Evolutionary conservation across 2,888 invertebrate species (phyloP), one percentile per base, ranked within the genome.

Genomic region (Caenorhabditis panamensis): DNA sequence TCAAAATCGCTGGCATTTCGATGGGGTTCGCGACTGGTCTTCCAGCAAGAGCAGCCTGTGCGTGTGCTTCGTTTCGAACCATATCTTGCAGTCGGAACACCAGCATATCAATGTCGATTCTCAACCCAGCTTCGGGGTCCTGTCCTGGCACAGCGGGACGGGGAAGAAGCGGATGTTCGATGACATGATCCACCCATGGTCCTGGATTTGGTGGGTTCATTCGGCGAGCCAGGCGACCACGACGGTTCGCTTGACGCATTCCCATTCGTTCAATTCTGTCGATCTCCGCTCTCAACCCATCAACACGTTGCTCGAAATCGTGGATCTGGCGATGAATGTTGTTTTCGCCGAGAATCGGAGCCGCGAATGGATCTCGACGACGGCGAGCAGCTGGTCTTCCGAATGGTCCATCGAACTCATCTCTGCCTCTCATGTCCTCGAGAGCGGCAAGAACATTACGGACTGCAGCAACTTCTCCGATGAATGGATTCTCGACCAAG

Each of bases 21-120:
- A 64, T 22, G 9, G 24, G 28, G 6, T 37, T 20, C 6, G 63
- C 58, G 1, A 24, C 36, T 5, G 47, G 73, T 41, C 41, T 41
- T 18, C 63, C 66, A 20, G 59, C 66, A 3, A 22, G 20, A 11
- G 26, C 53, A 2, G 66, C 66, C 16, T 66, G 61, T 0, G 61
- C 75, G 16, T 64, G 26, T n/a, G 59, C 75, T 37, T 75, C 75
- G 26, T 66, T 66, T 49, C 53, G 16, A 2, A 75, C 75, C 58
- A 66, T 51, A 3, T 9, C 36, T 22, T 26, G 37, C 0, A 75
- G 9, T 16, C 63, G 41, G 1, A 6, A 11, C 0, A 61, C 66
- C 1, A 66, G 59, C 8, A 51, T 49, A 8, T 5, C 49, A 6
- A 73, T 59, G 6, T 73, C 73, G 13, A 36, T 66, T 37, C 66